Conservation (phyloP, 2,797 vertebrate species). For the Eulemur albifrons region DNA sequence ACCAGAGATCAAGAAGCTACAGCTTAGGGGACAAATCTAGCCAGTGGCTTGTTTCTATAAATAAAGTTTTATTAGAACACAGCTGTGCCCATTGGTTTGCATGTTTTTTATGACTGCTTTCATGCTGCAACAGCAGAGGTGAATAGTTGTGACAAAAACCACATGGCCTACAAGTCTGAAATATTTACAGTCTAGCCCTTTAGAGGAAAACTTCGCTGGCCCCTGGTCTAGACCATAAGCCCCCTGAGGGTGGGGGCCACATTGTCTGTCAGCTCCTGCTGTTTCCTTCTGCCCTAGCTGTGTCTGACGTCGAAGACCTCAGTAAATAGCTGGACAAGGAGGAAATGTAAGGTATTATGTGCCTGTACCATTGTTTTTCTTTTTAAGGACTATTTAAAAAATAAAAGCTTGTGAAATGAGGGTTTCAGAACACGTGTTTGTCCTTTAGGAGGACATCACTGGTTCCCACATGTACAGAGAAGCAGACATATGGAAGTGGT, state of each 20-base stretch:
- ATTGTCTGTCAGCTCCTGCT: background rate
- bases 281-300: background rate
- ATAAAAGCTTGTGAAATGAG: background rate
- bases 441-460: background rate
- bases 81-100: background rate
- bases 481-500: background rate
- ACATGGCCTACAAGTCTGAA: background rate
- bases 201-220: fast-evolving
- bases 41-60: background rate
- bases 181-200: background rate
- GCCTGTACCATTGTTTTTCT: no score
- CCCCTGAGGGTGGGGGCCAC: fast-evolving
- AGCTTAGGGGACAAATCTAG: background rate
- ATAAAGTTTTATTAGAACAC: background rate
- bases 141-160: background rate
- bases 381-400: background rate
- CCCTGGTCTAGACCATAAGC: fast-evolving
- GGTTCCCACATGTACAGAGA: background rate
- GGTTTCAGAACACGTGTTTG: background rate
- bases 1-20: background rate
- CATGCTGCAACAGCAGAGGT: no score
- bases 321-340: background rate
- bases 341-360: background rate
- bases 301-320: background rate
- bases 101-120: fast-evolving